Evolutionary conservation across 2,888 invertebrate species (phyloP), one percentile per base, ranked within the genome.

Genomic region (Euplexia lucipara): DNA sequence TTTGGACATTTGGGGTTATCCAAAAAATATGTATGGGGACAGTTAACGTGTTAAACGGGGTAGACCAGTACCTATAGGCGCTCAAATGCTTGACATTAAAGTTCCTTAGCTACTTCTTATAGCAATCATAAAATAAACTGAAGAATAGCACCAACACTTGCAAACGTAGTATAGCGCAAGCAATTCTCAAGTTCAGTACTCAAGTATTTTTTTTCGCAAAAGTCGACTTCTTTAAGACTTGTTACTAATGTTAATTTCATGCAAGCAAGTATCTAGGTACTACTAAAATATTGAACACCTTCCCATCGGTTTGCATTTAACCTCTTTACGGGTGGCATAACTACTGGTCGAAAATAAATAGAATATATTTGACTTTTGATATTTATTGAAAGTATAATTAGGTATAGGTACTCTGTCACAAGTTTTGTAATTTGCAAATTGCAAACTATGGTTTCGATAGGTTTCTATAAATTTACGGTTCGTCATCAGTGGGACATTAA

Each of bases 391-490:
- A 20, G 82, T 84, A 85, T 82, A 79, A 77, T 81, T 76, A 75
- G 37, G 48, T 47, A n/a, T n/a, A n/a, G n/a, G n/a, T 22, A 62
- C 68, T 78, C 68, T 85, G 85, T 79, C 79, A 82, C 60, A 72
- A 70, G 63, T 80, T 83, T 88, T 82, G 44, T 75, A 83, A 73
- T 72, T 81, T 72, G 71, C 68, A 81, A 86, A 86, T 81, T 72
- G 71, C 68, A 81, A 86, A 86, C 81, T 84, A 85, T 86, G 86
- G 45, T 85, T 85, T 85, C 81, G 70, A 81, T 78, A 81, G 71
- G 78, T 63, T 71, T 73, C 71, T 67, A 83, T 78, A 90, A 91
- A 91, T 88, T 90, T 57, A 79, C 76, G 79, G 86, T 87, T 79
- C 65, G 75, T 61, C 73, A 75, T 82, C 56, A 68, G 62, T 76